Base-by-base conservation (phyloP, 2,113 vertebrate species). In the Paedocypris sp. region DNA sequence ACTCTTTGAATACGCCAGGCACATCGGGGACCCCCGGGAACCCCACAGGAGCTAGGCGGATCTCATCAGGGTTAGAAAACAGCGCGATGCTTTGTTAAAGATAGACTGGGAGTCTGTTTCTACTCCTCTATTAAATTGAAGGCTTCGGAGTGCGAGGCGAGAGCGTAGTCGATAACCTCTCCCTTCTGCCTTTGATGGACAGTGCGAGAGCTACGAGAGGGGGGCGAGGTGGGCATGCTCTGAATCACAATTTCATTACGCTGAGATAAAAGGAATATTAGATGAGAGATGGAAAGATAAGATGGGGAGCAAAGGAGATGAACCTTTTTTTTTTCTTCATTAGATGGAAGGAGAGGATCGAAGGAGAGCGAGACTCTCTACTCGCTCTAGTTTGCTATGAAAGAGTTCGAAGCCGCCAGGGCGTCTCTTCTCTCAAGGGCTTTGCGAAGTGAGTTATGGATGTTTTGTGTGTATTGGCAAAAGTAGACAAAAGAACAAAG, bases 381-480 rank as follows among this genome's bases (percentile, higher is more conserved):
- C 15, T 51, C 32, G 18, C 19, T 15, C 12, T 32, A 13, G 11
- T 18, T 32, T n/a, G 41, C 19, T 11, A 12, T 59, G 45, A 28
- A 47, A 54, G 60, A 68, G 69, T 12, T 28, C 43, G 56, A 61
- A 63, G 38, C 25, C 7, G 48, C 57, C 10, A 56, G 56, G 23
- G 16, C 20, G 42, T 26, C 6, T 42, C n/a, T 19, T 33, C 43
- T 59, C 48, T 48, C 26, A 25, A 16, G 38, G 52, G 61, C 58
- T 39, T 36, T 50, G 57, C 58, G 49, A 39, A 65, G 50, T 74
- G 74, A 78, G 68, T 78, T 79, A 64, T 79, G 68, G 39, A 66
- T 64, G 64, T 68, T 16, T 51, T 79, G 75, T 78, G 41, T 76
- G 61, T 76, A 73, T 80, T 82, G 79, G 78, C 74, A 74, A 65